phyloP scores from a whole-genome alignment of 2,797 vertebrate genomes.

The Neosilurus mollespiculum region DNA sequence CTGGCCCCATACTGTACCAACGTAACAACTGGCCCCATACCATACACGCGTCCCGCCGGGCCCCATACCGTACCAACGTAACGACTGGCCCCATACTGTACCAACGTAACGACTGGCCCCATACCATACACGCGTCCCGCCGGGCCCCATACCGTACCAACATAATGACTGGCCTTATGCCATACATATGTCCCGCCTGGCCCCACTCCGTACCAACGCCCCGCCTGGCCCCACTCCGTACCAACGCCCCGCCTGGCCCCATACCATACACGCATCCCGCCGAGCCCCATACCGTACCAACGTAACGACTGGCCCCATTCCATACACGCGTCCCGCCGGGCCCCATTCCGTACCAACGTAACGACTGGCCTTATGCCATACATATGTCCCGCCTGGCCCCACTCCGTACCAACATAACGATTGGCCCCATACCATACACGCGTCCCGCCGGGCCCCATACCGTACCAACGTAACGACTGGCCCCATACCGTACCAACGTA shows the following conservation, averaged over 20 bases:
- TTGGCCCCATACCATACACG: neutral
- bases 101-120: no score
- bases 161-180: no score
- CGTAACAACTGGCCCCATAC: no score
- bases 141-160: neutral
- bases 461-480: no score
- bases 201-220: neutral
- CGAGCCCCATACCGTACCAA: no score
- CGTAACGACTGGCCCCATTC: no score
- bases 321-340: neutral
- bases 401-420: no score
- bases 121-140: neutral
- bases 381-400: no score
- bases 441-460: no score
- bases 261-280: neutral
- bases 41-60: neutral
- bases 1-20: neutral
- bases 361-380: neutral
- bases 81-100: neutral
- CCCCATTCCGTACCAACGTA: no score
- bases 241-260: neutral
- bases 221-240: neutral
- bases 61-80: neutral
- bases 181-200: no score
- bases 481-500: no score